Percentiles rank a stretch among this genome's conserved stretches.
phyloP scores from a whole-genome alignment of 2,888 invertebrate genomes.

The Drosophila testacea region DNA sequence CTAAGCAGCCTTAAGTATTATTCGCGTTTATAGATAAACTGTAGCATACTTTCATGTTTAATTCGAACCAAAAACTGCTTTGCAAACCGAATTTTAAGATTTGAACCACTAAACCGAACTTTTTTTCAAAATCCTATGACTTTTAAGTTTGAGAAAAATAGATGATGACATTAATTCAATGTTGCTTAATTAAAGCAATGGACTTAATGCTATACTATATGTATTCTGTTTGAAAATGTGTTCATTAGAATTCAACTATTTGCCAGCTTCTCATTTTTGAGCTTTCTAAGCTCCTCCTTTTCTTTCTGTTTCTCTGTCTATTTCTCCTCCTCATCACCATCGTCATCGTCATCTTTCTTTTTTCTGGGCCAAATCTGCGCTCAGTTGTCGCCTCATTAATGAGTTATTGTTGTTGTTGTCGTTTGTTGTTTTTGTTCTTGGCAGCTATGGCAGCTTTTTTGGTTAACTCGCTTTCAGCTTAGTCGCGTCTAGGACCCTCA shows the following conservation, averaged over 20 bases:
- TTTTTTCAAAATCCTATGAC: background rate
- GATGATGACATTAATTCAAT: conserved; percentile 23
- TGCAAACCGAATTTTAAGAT: too few species aligned
- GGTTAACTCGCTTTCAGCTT: conserved; percentile 34
- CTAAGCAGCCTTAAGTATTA: too few species aligned
- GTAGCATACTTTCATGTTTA: too few species aligned
- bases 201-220: background rate
- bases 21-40: too few species aligned
- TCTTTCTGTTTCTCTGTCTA: too few species aligned
- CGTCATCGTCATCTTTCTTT: conserved; percentile 6
- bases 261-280: conserved; percentile 41
- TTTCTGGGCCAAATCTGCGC: conserved; percentile 38
- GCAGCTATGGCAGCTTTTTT: conserved; percentile 17
- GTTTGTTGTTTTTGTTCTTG: conserved; percentile 49
- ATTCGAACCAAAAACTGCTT: too few species aligned
- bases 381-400: conserved; percentile 68
- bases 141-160: conserved; percentile 5
- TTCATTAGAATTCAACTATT: conserved; percentile 73
- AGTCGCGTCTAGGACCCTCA: conserved; percentile 19
- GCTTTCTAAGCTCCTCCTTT: too few species aligned
- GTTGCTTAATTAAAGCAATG: conserved; percentile 49
- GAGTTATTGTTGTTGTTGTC: conserved; percentile 55
- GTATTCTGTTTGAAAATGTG: conserved; percentile 34
- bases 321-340: background rate
- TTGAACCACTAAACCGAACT: too few species aligned